Percentiles rank a stretch among this genome's conserved stretches.
Conservation (phyloP, 64 coral and sea anemone genomes). For the Stichodactyla mertensii region DNA sequence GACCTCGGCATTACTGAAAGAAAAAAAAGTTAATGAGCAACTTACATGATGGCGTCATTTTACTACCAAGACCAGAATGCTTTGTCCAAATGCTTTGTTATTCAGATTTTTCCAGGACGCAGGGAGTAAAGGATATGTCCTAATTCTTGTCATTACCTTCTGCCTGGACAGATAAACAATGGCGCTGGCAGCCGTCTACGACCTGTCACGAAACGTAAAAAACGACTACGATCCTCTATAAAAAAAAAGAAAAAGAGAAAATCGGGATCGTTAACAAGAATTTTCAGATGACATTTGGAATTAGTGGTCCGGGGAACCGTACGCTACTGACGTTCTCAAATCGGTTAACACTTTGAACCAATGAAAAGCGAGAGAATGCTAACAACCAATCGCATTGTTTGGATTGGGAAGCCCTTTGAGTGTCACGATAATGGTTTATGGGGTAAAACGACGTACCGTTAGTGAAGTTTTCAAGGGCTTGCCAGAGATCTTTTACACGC, state of each 20-base stretch:
- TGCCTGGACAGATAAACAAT: slow-evolving; percentile 76
- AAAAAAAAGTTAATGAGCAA: neutral
- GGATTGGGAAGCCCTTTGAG: neutral
- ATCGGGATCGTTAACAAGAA: neutral
- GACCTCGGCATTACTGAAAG: slow-evolving; percentile 41
- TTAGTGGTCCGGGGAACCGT: too few species aligned
- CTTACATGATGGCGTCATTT: neutral
- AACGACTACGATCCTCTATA: slow-evolving; percentile 98
- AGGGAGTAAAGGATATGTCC: neutral
- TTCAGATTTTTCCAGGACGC: neutral
- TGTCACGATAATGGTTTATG: too few species aligned
- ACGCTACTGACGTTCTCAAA: too few species aligned
- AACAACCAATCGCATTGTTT: too few species aligned
- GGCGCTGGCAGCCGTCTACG: slow-evolving; percentile 83
- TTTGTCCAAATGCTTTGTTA: too few species aligned
- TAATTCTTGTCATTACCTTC: slow-evolving; percentile 22
- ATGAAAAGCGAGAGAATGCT: too few species aligned
- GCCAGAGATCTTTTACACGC: slow-evolving; percentile 88
- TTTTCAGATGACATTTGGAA: too few species aligned
- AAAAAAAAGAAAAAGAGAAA: neutral
- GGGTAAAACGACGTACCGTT: slow-evolving; percentile 49
- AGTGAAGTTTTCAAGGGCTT: slow-evolving; percentile 94
- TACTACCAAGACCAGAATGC: too few species aligned
- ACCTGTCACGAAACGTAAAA: slow-evolving; percentile 96
- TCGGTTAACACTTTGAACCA: too few species aligned